Conservation (phyloP, 2,888 invertebrate genomes). For the Ectobius pallidus region DNA sequence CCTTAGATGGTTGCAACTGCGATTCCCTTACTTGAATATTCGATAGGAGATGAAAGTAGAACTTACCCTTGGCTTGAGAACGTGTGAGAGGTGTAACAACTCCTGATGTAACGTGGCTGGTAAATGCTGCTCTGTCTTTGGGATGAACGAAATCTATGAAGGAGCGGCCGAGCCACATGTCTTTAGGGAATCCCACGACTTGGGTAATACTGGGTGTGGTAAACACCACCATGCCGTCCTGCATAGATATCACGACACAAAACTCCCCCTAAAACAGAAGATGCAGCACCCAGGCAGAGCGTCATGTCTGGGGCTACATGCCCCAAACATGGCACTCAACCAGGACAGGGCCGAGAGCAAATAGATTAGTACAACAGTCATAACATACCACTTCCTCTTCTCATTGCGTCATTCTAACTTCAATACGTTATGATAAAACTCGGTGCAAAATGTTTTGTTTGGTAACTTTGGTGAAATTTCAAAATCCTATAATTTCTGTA, state of each 20-base stretch:
- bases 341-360: not conserved
- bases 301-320: constrained; percentile 15
- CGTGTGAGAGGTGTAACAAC: constrained; percentile 66
- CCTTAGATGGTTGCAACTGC: no score
- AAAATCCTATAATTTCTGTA: no score
- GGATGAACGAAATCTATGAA: constrained; percentile 88
- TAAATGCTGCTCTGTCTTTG: constrained; percentile 74
- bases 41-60: no score
- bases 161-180: constrained; percentile 84
- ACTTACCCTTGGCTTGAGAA: constrained; percentile 51
- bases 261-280: constrained; percentile 68
- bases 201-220: constrained; percentile 72
- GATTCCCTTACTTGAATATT: no score
- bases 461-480: no score
- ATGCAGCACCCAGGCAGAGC: constrained; percentile 22
- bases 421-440: no score
- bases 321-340: constrained; percentile 6
- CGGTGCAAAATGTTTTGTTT: no score
- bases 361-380: no score
- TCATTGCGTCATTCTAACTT: no score
- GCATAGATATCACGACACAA: constrained; percentile 81
- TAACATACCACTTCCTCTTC: no score
- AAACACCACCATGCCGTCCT: constrained; percentile 80
- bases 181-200: constrained; percentile 77
- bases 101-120: constrained; percentile 74